Evolutionary conservation across 2,888 invertebrate species (phyloP), one percentile per base, ranked within the genome.

Genomic region (Drosophila yooni): DNA sequence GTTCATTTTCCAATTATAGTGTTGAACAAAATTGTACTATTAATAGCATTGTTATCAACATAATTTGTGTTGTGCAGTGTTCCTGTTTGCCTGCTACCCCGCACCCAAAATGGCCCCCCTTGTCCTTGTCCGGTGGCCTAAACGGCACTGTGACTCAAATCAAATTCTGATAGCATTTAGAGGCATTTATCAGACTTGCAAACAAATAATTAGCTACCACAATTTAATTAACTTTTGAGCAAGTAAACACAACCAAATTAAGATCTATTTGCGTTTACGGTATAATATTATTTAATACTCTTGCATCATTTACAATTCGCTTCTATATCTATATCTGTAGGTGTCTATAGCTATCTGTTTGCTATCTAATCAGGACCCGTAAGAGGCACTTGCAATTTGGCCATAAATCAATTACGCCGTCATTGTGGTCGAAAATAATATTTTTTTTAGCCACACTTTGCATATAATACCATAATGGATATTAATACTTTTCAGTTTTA

Each of bases 111-210:
- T 6, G 25, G 18, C 2, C 50, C 2, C 34, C 21, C 3, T 40
- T 10, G 40, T n/a, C 40, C n/a, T 40, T 10, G 3, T n/a, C 8
- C 36, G 15, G n/a, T 36, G 10, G 18, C 13, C 34, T 21, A 38
- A 56, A 63, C 43, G 52, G 50, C 8, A 34, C 54, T 25, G 52
- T 76, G 77, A 76, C 77, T 76, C 75, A 71, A 71, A 52, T 40
- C 21, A 34, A 40, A 18, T 40, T 50, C 29, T 40, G 60, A 61
- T 72, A 48, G 8, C 46, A 40, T 34, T 57, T 34, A 56, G 21
- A 15, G 40, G 4, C 48, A 52, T 43, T 60, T 70, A 75, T 75
- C 65, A 50, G 27, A 46, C 34, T 43, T 63, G 50, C 38, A 56
- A 64, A 48, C 21, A 38, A 46, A 34, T 34, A 33, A 31, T 52